phyloP scores from a whole-genome alignment of 2,888 invertebrate species.

The Steinernema carpocapsae region DNA sequence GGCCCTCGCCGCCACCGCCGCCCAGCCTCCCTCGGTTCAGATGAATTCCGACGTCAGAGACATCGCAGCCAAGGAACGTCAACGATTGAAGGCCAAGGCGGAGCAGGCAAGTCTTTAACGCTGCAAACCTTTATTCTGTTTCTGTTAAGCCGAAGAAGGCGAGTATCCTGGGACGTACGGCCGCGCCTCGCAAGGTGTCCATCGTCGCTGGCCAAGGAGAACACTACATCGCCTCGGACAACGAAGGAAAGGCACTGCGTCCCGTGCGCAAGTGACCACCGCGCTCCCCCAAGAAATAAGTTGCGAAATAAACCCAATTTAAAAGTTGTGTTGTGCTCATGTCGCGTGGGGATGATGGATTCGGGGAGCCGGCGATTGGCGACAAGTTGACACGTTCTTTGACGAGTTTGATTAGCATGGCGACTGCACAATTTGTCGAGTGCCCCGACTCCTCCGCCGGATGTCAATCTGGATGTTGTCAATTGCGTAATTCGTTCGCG shows the following conservation, averaged over 20 bases:
- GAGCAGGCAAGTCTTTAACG: neutral
- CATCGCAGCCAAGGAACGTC: constrained; percentile 42
- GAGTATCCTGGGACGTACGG: constrained; percentile 40
- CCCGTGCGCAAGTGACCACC: constrained; percentile 42
- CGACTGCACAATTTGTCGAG: neutral
- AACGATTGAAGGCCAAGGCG: constrained; percentile 17
- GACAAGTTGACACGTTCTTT: too few relatives aligned
- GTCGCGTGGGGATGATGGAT: too few relatives aligned
- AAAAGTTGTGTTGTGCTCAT: too few relatives aligned
- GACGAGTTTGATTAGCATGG: neutral
- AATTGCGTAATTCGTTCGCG: neutral
- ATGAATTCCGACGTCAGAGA: constrained; percentile 51
- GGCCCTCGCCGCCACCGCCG: constrained; percentile 41
- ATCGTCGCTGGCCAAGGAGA: constrained; percentile 40
- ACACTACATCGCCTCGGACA: constrained; percentile 41
- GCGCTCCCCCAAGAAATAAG: neutral
- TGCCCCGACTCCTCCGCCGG: too few relatives aligned
- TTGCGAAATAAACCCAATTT: constrained; percentile 6
- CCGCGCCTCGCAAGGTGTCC: constrained; percentile 27
- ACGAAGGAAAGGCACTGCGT: constrained; percentile 46
- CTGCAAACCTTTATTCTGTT: neutral
- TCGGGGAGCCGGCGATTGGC: too few relatives aligned
- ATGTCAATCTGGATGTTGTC: neutral
- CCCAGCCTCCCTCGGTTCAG: constrained; percentile 47
- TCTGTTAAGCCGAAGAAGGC: constrained; percentile 37